A percentile compares a stretch with the other conserved stretches of the same genome.
Conservation (phyloP, 37 sponge, comb jelly and placozoan species). For the Chondrosia reniformis region DNA sequence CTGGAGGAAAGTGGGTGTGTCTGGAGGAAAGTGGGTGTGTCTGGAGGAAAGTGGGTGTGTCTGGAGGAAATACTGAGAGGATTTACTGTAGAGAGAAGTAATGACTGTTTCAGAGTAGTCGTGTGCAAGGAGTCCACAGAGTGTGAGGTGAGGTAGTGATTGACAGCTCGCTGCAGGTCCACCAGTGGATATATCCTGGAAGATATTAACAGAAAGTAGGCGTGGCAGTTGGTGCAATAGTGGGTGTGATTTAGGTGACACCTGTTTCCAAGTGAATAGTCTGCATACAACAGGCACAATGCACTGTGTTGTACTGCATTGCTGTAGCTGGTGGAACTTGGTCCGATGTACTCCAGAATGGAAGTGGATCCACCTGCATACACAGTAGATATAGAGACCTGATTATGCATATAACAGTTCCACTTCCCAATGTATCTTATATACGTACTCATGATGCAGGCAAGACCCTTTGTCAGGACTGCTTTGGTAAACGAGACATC, state of each 20-base stretch:
- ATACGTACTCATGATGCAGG: no score
- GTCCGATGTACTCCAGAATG: no score
- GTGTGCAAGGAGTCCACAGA: background rate
- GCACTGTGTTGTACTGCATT: background rate
- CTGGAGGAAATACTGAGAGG: background rate
- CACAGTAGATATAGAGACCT: no score
- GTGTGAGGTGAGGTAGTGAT: background rate
- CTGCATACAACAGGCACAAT: conserved; percentile 8
- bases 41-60: background rate
- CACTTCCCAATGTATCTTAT: no score
- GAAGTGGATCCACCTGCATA: no score
- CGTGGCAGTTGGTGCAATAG: background rate
- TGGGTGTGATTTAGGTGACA: background rate
- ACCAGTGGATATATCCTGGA: no score
- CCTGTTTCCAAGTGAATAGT: conserved; percentile 18
- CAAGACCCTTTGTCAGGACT: no score
- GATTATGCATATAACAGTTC: no score
- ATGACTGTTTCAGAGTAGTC: background rate
- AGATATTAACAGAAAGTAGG: background rate
- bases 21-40: background rate
- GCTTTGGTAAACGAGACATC: no score
- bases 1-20: background rate
- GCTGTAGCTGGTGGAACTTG: no score
- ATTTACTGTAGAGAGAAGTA: background rate
- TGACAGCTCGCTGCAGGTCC: background rate